Evolutionary conservation across 2,888 invertebrate species (phyloP).

Genomic region (Diabrotica balteata): DNA sequence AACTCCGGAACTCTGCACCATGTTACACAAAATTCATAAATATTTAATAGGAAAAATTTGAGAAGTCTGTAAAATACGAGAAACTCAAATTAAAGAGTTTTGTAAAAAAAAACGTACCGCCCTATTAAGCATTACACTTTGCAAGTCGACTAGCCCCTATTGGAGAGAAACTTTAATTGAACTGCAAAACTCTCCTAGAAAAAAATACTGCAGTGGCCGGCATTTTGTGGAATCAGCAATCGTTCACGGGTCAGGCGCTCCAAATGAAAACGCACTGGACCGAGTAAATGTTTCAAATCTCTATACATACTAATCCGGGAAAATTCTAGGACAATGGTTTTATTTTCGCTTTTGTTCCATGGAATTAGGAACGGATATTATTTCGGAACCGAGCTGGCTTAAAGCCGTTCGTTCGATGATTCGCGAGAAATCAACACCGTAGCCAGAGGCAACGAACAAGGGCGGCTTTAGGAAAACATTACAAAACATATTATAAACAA

Average conservation of each 20-base stretch:
- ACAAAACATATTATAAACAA: too few species aligned
- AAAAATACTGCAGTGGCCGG: constrained; percentile 11
- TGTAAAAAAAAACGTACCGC: neutral
- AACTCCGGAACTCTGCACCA: too few species aligned
- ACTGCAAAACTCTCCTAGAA: constrained; percentile 11
- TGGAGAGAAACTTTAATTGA: constrained; percentile 8
- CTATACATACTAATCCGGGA: constrained; percentile 53
- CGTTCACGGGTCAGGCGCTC: constrained; percentile 41
- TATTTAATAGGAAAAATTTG: too few species aligned
- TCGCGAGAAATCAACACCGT: constrained; percentile 43
- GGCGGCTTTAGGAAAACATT: too few species aligned
- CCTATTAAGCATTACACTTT: neutral
- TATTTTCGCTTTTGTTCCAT: constrained; percentile 50
- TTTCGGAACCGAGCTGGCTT: constrained; percentile 43
- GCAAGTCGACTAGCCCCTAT: neutral
- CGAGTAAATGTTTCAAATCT: constrained; percentile 51
- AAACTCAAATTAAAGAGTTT: too few species aligned
- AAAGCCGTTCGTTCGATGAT: constrained; percentile 46
- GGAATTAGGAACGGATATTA: constrained; percentile 48
- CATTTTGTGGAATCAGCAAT: constrained; percentile 38
- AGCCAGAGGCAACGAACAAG: neutral
- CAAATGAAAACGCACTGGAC: constrained; percentile 45
- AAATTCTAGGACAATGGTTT: constrained; percentile 56
- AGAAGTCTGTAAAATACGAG: too few species aligned
- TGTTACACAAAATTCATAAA: too few species aligned